phyloP scores from a whole-genome alignment of 2,113 vertebrate genomes.

The Paramisgurnus dabryanus region DNA sequence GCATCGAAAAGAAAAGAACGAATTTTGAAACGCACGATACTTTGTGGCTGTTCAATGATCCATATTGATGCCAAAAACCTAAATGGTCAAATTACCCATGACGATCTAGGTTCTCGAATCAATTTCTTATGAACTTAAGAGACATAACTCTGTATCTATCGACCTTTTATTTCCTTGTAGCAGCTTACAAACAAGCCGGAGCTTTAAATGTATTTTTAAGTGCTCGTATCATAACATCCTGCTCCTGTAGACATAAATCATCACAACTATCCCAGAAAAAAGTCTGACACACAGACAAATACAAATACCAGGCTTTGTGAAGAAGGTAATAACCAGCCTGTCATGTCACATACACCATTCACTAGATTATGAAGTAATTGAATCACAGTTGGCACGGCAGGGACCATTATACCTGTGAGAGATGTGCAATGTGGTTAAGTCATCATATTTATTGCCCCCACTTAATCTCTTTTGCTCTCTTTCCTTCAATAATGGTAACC shows the following conservation, averaged over 20 bases:
- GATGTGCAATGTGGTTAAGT: conserved; percentile 45
- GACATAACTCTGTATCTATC: conserved; percentile 18
- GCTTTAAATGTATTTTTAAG: conserved; percentile 27
- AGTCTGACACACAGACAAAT: conserved; percentile 44
- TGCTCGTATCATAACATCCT: conserved; percentile 24
- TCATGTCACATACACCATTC: conserved; percentile 47
- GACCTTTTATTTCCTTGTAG: neutral
- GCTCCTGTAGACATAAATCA: conserved; percentile 36
- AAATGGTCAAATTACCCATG: neutral
- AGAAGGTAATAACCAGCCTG: conserved; percentile 52
- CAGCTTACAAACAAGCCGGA: conserved; percentile 15
- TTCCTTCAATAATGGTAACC: conserved; percentile 41
- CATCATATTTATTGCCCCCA: conserved; percentile 47
- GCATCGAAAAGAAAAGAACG: neutral
- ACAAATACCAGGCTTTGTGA: conserved; percentile 42
- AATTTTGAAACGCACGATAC: neutral
- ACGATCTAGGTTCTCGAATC: conserved; percentile 2
- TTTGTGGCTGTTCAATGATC: neutral
- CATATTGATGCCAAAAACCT: neutral
- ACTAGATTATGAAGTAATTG: conserved; percentile 50
- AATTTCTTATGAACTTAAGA: neutral
- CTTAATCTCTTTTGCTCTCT: conserved; percentile 50
- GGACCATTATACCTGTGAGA: conserved; percentile 45
- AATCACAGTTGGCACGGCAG: conserved; percentile 43
- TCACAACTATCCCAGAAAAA: conserved; percentile 31